Conservation (phyloP, 2,797 vertebrate genomes). For the Trematomus bernacchii region DNA sequence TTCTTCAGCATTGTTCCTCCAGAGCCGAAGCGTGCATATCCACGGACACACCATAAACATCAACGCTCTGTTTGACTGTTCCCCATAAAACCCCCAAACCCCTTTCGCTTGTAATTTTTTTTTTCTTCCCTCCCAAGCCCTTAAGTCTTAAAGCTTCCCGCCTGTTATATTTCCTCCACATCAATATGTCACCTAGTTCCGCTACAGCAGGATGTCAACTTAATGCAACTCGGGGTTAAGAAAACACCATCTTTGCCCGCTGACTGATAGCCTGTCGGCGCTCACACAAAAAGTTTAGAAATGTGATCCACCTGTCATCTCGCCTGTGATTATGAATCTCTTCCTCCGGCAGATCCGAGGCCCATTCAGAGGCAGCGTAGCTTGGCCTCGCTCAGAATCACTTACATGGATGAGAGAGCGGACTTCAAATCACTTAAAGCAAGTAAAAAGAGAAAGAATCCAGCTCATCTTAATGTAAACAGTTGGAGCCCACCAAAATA, state of each 20-base stretch:
- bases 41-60: slow-evolving; percentile 69
- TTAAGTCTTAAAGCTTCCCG: slow-evolving; percentile 75
- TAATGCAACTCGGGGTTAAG: slow-evolving; percentile 84
- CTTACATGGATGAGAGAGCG: slow-evolving; percentile 77
- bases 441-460: slow-evolving; percentile 51
- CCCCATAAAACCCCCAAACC: slow-evolving; percentile 65
- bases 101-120: slow-evolving; percentile 66
- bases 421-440: slow-evolving; percentile 65
- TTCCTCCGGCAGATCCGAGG: slow-evolving; percentile 66
- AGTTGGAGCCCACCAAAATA: slow-evolving; percentile 66
- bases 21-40: slow-evolving; percentile 48
- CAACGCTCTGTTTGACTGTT: slow-evolving; percentile 76
- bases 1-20: slow-evolving; percentile 17
- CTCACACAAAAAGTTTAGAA: slow-evolving; percentile 83
- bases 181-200: slow-evolving; percentile 84
- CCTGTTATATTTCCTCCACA: slow-evolving; percentile 81
- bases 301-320: slow-evolving; percentile 86
- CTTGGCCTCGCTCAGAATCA: slow-evolving; percentile 69
- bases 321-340: slow-evolving; percentile 81
- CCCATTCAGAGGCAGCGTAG: slow-evolving; percentile 79
- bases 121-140: slow-evolving; percentile 30
- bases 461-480: slow-evolving; percentile 78
- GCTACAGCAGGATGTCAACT: slow-evolving; percentile 80
- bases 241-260: slow-evolving; percentile 76
- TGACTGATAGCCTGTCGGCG: slow-evolving; percentile 82